phyloP scores from a whole-genome alignment of 2,797 vertebrate genomes.

The Sebastes trivittatus region DNA sequence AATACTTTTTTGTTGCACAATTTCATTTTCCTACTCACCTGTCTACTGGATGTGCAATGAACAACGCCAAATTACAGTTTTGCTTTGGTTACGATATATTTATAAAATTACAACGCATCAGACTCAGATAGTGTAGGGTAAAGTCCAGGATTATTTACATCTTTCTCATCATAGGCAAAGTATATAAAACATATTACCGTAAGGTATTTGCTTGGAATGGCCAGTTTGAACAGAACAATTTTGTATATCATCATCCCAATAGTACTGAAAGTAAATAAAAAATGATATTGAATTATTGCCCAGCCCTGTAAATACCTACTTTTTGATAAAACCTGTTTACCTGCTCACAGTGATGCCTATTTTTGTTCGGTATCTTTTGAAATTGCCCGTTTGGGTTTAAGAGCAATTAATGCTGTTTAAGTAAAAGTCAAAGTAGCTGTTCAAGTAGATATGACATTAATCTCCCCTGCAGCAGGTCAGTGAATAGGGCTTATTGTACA shows the following conservation, averaged over 20 bases:
- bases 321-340: neutral
- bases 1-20: neutral
- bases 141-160: neutral
- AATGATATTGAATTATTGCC: neutral
- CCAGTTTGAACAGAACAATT: neutral
- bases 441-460: constrained; percentile 65
- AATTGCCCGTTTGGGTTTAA: neutral
- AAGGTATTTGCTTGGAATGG: neutral
- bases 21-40: neutral
- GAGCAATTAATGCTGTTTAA: constrained; percentile 33
- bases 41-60: neutral
- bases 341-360: neutral
- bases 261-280: neutral
- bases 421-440: constrained; percentile 29
- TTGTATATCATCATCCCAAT: too few relatives aligned
- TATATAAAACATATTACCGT: neutral
- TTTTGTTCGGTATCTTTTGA: neutral
- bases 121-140: neutral
- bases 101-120: neutral
- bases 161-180: neutral
- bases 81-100: neutral
- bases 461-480: constrained; percentile 59
- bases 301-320: neutral
- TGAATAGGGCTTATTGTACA: constrained; percentile 69
- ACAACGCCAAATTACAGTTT: neutral